Conservation (phyloP, 2,888 invertebrate species). For the Amblyteles armatorius region DNA sequence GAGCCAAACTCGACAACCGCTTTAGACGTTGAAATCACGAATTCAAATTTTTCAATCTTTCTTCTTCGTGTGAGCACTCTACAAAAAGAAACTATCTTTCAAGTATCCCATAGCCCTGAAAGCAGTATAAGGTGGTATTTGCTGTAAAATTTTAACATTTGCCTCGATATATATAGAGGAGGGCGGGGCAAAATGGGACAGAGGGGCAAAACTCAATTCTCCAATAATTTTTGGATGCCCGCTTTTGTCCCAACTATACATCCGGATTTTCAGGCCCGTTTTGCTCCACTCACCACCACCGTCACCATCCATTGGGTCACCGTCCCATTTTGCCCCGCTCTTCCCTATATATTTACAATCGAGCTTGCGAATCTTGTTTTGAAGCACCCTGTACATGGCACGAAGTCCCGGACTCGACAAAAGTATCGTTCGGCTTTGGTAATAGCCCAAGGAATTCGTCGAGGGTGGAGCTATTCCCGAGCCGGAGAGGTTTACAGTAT, state of each 20-base stretch:
- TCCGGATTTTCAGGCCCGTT: too few species aligned
- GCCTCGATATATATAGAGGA: background rate
- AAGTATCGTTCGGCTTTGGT: conserved; percentile 61
- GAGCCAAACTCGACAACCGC: background rate
- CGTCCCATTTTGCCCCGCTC: background rate
- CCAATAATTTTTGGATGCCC: too few species aligned
- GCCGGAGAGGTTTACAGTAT: conserved; percentile 44
- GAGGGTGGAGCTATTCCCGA: conserved; percentile 56
- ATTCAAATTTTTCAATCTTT: background rate
- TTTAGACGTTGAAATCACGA: background rate
- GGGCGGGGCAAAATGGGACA: too few species aligned
- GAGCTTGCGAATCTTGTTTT: background rate
- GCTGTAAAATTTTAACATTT: background rate
- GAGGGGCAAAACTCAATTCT: too few species aligned
- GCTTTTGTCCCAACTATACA: too few species aligned
- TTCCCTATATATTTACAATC: background rate
- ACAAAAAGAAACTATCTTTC: background rate
- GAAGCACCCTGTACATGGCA: background rate
- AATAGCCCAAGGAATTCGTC: conserved; percentile 62
- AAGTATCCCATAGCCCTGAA: background rate
- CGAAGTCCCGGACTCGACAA: conserved; percentile 42
- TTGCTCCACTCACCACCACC: too few species aligned
- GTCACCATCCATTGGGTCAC: too few species aligned
- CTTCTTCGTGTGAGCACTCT: background rate
- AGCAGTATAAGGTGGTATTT: background rate